These are phyloP conservation scores for Geophilus truncorum DNA, from an alignment of 2,888 invertebrate genomes.

Conservation along the genomic window DNA sequence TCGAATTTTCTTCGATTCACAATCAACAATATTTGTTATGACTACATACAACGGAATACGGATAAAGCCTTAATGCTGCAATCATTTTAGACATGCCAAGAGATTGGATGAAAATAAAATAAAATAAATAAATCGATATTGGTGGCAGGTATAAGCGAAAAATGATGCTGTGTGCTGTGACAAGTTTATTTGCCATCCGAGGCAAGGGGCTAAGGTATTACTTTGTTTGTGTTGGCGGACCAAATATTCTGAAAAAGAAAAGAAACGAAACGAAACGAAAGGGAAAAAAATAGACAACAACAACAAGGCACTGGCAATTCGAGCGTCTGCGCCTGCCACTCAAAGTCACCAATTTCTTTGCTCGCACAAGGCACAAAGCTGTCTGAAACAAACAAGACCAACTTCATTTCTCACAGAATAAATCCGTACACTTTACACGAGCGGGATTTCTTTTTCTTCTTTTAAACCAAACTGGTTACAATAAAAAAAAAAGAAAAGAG, in stretches of 20 bases:
- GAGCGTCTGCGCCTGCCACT: slow-evolving; percentile 23
- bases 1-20: neutral
- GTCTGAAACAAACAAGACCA: slow-evolving; percentile 1
- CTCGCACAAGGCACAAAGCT: neutral
- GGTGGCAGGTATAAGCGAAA: neutral
- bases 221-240: neutral
- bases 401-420: slow-evolving; percentile 8
- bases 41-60: too few relatives aligned
- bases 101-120: neutral
- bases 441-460: neutral
- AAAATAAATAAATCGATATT: neutral
- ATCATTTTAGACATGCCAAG: too few relatives aligned
- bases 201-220: neutral
- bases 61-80: too few relatives aligned
- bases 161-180: neutral
- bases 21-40: neutral
- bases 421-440: neutral
- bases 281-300: neutral
- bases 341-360: slow-evolving; percentile 1
- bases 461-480: neutral
- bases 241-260: neutral
- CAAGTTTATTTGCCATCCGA: neutral
- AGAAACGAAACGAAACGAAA: neutral
- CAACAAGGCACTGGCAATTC: neutral
- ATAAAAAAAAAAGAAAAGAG: neutral